Base-by-base conservation (phyloP, 2,888 invertebrate genomes). In the Lasioglossum morio region DNA sequence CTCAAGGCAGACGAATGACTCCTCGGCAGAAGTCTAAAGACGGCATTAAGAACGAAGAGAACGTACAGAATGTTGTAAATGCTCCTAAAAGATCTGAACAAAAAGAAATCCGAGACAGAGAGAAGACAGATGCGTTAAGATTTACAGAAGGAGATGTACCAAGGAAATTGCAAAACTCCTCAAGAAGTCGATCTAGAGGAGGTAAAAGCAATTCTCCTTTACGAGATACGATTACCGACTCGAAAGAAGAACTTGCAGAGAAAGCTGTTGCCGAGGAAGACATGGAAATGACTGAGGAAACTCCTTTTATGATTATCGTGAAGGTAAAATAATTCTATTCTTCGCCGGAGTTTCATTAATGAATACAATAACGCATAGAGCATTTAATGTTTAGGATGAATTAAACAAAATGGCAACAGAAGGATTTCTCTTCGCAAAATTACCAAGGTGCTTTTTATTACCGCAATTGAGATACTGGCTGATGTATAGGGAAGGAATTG, bases 401-500 rank as follows among this genome's bases (percentile, higher is more conserved):
- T 85, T 95, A 10, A 37, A 88, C 27, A 90, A 93, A 82, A 93
- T 95, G 93, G 89, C 92, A 14, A 37, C 73, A 7, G 92, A 94
- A 88, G 94, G 94, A 60, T 94, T 92, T 74, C 19, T 93, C 19
- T 93, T 94, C 43, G 92, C 94, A 4, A 94, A 92, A 75, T 85
- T 95, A 77, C 94, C 94, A 1, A 88, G 90, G 57, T 94, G 92
- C 78, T 81, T 93, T 79, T 85, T 88, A 69, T 91, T 95, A 85
- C 95, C 95, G 1, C 94, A 94, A 79, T 79, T 95, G 37, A 88
- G 86, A 79, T 90, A 90, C 12, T 95, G 94, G 95, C 88, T 94
- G 19, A 92, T 93, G 85, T 93, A 93, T 63, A 92, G 95, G 79
- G 88, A 92, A 77, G 94, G 94, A 76, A 76, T 93, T 27, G 77